phyloP scores from a whole-genome alignment of 1,140 invertebrate genomes.

The Hyphantria cunea region DNA sequence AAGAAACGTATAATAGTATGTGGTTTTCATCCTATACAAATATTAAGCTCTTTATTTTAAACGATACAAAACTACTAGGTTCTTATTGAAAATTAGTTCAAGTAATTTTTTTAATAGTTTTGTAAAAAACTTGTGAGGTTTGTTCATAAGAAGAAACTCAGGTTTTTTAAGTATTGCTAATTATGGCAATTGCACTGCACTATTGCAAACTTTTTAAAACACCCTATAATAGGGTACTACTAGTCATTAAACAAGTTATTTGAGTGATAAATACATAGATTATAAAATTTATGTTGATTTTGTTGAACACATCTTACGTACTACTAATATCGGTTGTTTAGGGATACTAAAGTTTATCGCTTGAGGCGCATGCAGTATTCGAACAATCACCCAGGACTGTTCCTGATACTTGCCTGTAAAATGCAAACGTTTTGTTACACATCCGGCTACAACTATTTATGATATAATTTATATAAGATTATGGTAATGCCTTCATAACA shows the following conservation, averaged over 20 bases:
- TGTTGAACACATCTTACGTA: slow-evolving; percentile 5
- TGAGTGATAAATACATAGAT: not conserved
- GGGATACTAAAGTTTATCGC: slow-evolving; percentile 22
- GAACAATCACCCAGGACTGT: slow-evolving; percentile 20
- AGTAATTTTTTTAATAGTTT: too few species aligned
- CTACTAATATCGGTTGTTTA: slow-evolving; percentile 12
- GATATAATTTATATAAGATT: slow-evolving; percentile 33
- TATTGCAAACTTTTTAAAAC: not conserved
- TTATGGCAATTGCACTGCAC: not conserved
- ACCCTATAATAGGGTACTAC: not conserved
- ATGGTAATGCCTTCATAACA: slow-evolving; percentile 25
- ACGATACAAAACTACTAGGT: too few species aligned
- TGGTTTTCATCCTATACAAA: too few species aligned
- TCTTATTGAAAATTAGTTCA: too few species aligned
- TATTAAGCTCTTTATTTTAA: too few species aligned
- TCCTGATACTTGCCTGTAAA: slow-evolving; percentile 32
- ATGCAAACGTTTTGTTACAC: slow-evolving; percentile 39
- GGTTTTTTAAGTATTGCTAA: not conserved
- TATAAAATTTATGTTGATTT: not conserved
- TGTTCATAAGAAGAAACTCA: not conserved
- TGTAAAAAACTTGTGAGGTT: not conserved
- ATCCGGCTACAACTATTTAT: slow-evolving; percentile 39
- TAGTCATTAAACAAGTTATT: slow-evolving; percentile 14
- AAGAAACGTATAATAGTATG: too few species aligned
- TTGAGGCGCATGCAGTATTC: not conserved